phyloP scores from a whole-genome alignment of 2,113 vertebrate species.

The Craseonycteris thonglongyai region DNA sequence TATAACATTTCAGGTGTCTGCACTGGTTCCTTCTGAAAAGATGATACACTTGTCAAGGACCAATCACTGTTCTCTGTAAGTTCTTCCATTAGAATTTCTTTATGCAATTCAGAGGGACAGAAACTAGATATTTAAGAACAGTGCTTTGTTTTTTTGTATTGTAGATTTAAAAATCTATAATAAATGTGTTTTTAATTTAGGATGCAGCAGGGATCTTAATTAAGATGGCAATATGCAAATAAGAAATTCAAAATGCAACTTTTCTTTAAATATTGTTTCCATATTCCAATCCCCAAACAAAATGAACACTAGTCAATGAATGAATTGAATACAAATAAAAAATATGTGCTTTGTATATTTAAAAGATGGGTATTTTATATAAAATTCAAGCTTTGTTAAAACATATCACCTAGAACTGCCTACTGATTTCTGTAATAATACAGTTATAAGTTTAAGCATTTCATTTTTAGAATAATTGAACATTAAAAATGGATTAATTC shows the following conservation, averaged over 20 bases:
- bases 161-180: not conserved
- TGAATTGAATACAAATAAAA: slow-evolving; percentile 6
- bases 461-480: not conserved
- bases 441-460: not conserved
- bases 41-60: not conserved
- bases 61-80: not conserved
- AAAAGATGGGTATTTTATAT: not conserved
- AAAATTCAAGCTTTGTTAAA: not conserved
- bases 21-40: not conserved
- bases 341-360: not conserved
- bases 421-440: not conserved
- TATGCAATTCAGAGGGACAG: not conserved
- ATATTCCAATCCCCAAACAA: slow-evolving; percentile 1
- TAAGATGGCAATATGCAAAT: slow-evolving; percentile 11
- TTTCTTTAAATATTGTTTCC: slow-evolving; percentile 2
- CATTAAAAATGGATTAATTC: not conserved
- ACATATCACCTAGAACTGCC: not conserved
- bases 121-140: slow-evolving; percentile 10
- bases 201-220: slow-evolving; percentile 12
- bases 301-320: not conserved
- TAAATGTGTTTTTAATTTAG: slow-evolving; percentile 29
- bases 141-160: not conserved
- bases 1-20: not conserved
- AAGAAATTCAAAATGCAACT: not conserved
- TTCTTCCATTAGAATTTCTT: not conserved